These are phyloP conservation scores for Hyles euphorbiae DNA, from an alignment of 1,140 invertebrate genomes.

Conservation along the genomic window DNA sequence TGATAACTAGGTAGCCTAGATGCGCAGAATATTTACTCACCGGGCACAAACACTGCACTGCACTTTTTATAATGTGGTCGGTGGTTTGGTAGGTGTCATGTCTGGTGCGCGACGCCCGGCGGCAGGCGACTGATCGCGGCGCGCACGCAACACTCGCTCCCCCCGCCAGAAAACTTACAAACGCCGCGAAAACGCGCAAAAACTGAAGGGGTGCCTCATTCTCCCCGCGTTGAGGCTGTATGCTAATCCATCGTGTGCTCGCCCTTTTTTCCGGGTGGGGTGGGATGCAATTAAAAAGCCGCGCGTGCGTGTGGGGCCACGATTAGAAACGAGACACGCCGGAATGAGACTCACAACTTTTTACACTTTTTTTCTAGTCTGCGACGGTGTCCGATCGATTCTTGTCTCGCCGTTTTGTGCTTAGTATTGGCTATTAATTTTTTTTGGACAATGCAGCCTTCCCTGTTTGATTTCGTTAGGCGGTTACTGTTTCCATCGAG, in stretches of 20 bases:
- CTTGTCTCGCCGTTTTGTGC: neutral
- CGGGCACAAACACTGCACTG: too few relatives aligned
- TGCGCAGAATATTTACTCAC: too few relatives aligned
- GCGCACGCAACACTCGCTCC: constrained; percentile 49
- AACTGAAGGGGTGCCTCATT: constrained; percentile 64
- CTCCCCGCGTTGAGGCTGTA: constrained; percentile 57
- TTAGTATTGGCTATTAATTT: constrained; percentile 3
- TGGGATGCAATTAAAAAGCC: constrained; percentile 70
- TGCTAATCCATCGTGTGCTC: constrained; percentile 68
- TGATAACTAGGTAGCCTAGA: constrained; percentile 40
- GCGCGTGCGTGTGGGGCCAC: constrained; percentile 69
- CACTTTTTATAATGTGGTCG: too few relatives aligned
- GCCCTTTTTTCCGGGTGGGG: constrained; percentile 66
- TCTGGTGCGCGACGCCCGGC: constrained; percentile 54
- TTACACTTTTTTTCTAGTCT: constrained; percentile 72
- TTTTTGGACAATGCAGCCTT: neutral
- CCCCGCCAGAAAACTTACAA: constrained; percentile 26
- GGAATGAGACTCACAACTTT: constrained; percentile 64
- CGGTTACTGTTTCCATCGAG: too few relatives aligned
- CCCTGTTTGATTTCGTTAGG: too few relatives aligned
- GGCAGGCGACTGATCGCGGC: constrained; percentile 60
- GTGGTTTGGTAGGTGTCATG: constrained; percentile 6
- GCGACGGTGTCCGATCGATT: constrained; percentile 13
- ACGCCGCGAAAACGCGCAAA: constrained; percentile 56
- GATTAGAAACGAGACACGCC: constrained; percentile 69